Evolutionary conservation across 37 sponge, comb jelly and placozoan genomes (phyloP).

Genomic region (Tethya wilhelma): DNA sequence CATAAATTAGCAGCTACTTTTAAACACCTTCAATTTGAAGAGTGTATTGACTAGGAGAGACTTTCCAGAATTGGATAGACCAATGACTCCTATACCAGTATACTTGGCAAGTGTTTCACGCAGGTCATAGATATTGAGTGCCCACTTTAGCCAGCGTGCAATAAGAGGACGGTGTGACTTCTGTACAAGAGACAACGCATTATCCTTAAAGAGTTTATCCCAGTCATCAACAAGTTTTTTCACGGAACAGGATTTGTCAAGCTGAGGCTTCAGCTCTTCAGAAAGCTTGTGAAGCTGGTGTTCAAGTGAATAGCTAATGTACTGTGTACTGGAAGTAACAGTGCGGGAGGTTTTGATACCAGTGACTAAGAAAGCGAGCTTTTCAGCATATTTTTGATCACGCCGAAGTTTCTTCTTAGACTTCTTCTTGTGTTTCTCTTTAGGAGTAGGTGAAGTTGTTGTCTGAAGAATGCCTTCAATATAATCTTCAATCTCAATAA

Average conservation of each 20-base stretch:
- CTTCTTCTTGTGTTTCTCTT: not conserved
- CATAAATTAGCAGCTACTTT: not conserved
- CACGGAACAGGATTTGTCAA: not conserved
- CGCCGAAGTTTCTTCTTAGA: not conserved
- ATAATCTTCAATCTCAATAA: constrained; percentile 36
- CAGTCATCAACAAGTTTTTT: constrained; percentile 7
- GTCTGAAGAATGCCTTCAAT: constrained; percentile 14
- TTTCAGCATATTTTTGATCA: constrained; percentile 34
- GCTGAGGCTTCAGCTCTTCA: not conserved
- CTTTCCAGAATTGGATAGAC: constrained; percentile 59
- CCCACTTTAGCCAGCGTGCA: constrained; percentile 75
- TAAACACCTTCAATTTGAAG: constrained; percentile 34
- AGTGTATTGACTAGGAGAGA: constrained; percentile 42
- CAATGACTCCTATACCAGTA: constrained; percentile 49
- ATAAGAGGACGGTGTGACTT: constrained; percentile 33
- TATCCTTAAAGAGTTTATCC: constrained; percentile 39
- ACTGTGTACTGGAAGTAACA: constrained; percentile 51
- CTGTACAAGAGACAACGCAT: constrained; percentile 39
- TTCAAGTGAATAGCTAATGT: constrained; percentile 65
- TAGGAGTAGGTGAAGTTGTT: no score
- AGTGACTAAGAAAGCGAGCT: constrained; percentile 37
- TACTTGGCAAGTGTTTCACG: constrained; percentile 57
- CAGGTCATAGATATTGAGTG: constrained; percentile 32
- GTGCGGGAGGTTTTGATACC: constrained; percentile 10
- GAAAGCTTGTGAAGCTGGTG: constrained; percentile 51